Evolutionary conservation across 2,888 invertebrate species (phyloP), one percentile per base, ranked within the genome.

Genomic region (Tigriopus californicus): DNA sequence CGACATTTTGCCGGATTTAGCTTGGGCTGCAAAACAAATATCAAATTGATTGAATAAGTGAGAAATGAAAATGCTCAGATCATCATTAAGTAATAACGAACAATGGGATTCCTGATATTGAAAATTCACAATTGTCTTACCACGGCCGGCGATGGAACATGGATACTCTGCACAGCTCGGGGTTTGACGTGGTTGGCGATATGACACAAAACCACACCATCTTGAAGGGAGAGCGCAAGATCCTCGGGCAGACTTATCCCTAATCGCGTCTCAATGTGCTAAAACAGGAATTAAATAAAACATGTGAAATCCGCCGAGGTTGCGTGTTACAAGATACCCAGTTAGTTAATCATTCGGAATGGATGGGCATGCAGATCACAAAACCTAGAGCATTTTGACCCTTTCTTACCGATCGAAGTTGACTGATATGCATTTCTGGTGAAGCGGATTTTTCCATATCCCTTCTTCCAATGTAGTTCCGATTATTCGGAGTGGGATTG

Each of bases 121-220:
- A n/a, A n/a, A n/a, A n/a, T n/a, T n/a, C n/a, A n/a, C n/a, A n/a
- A n/a, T 33, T 33, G 3, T 75, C 79, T 78, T 71, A 88, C 88
- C 79, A 87, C 87, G 66, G 86, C 85, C 54, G 88, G 84, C 64
- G 88, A 89, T 63, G 92, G 92, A 67, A 92, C 92, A 75, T 92
- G 92, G 64, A 94, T 91, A 67, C 88, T 89, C 64, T 84, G 86
- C 61, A 94, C 91, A 56, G 91, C 83, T 65, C 90, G 78, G 47
- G 92, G 89, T 62, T 84, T 79, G 66, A 94, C 85, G 73, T 88
- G 85, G 72, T 94, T 94, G 58, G 90, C 91, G 66, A 94, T 77
- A 74, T 94, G 91, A 70, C 94, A 94, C 62, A 94, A 75, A 64
- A 94, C 87, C 58, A 94, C 91, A 20, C 94, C 92, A 72, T 94